phyloP scores from a whole-genome alignment of 2,113 vertebrate genomes.

The Dinomys branickii region DNA sequence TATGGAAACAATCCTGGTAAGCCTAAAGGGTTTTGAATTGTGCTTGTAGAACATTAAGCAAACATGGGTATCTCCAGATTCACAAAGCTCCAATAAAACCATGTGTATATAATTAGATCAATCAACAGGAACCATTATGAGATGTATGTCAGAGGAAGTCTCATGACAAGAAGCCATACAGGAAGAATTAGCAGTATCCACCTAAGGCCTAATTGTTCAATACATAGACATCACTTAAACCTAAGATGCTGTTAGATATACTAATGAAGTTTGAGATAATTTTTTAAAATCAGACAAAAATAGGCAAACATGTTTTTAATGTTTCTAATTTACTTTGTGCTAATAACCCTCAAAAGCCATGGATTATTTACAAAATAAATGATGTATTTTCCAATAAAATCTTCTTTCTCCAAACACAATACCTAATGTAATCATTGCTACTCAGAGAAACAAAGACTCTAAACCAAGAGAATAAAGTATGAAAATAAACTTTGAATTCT shows the following conservation, averaged over 20 bases:
- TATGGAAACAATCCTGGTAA: constrained; percentile 83
- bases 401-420: not conserved
- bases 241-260: constrained; percentile 10
- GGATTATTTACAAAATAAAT: not conserved
- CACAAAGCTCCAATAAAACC: constrained; percentile 85
- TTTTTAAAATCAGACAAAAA: not conserved
- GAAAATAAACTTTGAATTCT: not conserved
- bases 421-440: not conserved
- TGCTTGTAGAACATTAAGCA: constrained; percentile 85
- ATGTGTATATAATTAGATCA: constrained; percentile 84
- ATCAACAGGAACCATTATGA: constrained; percentile 83
- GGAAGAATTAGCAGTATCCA: constrained; percentile 41
- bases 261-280: not conserved
- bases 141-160: constrained; percentile 76
- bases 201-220: not conserved
- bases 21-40: constrained; percentile 84
- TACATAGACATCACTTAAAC: not conserved
- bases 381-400: constrained; percentile 24
- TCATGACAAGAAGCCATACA: constrained; percentile 62
- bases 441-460: not conserved
- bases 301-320: constrained; percentile 14
- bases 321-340: constrained; percentile 18
- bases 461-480: not conserved
- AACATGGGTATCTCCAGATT: constrained; percentile 83
- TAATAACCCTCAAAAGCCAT: not conserved